Evolutionary conservation across 2,797 vertebrate species (phyloP), one percentile per base, ranked within the genome.

Genomic region (Acanthopagrus latus): DNA sequence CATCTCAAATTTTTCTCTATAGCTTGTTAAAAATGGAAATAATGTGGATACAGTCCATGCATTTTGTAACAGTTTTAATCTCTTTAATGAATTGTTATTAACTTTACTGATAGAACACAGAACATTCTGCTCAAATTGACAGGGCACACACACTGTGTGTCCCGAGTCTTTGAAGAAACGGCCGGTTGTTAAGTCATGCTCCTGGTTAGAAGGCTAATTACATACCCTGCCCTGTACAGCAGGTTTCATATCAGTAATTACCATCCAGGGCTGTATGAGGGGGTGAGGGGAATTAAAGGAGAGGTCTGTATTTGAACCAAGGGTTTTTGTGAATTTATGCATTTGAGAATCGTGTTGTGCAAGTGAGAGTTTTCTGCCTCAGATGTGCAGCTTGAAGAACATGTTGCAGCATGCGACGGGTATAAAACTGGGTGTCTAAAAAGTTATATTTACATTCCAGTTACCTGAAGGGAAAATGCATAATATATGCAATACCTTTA

Each of bases 211-310:
- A 80, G 84, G 62, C 78, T 91, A 90, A 94, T 93, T 84, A 86
- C 90, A 90, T 55, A 58, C 80, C 83, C 52, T 23, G 78, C 86
- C 82, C 85, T 70, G 73, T 84, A 67, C 74, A 82, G 85, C 85
- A 86, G 83, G 84, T 85, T 81, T 89, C 74, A 83, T 86, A 86
- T 89, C 84, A 71, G 89, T 91, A 92, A 92, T 94, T 91, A 89
- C 83, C 77, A 88, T 88, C 71, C 66, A 46, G 59, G 69, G 66
- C 79, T 68, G 82, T 50, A 64, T 82, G 72, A 84, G 71, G 79
- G 81, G 76, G 83, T 78, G 67, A 71, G 69, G 72, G 55, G 82
- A 88, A 85, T 88, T 91, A 89, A 55, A 86, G 74, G 74, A 86
- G 58, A 78, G 70, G 66, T 81, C 76, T 78, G 74, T 80, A 82